phyloP scores from a whole-genome alignment of 2,888 invertebrate species.

The Microctonus aethiopoides region DNA sequence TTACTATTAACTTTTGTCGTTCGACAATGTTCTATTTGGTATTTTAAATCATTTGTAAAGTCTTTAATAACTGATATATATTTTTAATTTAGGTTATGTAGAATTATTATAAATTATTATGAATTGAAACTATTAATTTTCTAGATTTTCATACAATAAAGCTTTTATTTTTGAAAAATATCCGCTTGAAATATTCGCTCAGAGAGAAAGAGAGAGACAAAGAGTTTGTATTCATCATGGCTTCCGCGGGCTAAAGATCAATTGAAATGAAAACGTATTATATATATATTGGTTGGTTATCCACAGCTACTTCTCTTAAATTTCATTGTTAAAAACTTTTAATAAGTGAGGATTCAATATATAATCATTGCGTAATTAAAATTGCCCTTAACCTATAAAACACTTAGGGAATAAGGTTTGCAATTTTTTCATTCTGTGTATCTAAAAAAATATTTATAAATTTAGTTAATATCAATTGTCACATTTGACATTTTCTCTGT shows the following conservation, averaged over 20 bases:
- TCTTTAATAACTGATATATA: not conserved
- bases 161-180: not conserved
- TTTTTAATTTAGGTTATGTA: not conserved
- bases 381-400: not conserved
- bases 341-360: slow-evolving; percentile 17
- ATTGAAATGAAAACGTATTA: slow-evolving; percentile 35
- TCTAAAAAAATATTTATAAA: no score
- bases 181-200: not conserved
- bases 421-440: not conserved
- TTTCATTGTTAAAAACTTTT: not conserved
- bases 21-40: not conserved
- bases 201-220: not conserved
- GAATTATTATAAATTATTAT: not conserved
- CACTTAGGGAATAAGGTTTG: not conserved
- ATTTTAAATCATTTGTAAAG: not conserved
- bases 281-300: not conserved
- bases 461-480: no score
- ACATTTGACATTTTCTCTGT: slow-evolving; percentile 20
- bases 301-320: no score
- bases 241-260: slow-evolving; percentile 58
- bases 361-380: not conserved
- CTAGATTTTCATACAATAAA: not conserved
- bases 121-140: not conserved
- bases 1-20: no score
- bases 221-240: slow-evolving; percentile 61